These are phyloP conservation scores for Delichon dasypus DNA, from an alignment of 2,797 vertebrate species.

Conservation along the genomic window DNA sequence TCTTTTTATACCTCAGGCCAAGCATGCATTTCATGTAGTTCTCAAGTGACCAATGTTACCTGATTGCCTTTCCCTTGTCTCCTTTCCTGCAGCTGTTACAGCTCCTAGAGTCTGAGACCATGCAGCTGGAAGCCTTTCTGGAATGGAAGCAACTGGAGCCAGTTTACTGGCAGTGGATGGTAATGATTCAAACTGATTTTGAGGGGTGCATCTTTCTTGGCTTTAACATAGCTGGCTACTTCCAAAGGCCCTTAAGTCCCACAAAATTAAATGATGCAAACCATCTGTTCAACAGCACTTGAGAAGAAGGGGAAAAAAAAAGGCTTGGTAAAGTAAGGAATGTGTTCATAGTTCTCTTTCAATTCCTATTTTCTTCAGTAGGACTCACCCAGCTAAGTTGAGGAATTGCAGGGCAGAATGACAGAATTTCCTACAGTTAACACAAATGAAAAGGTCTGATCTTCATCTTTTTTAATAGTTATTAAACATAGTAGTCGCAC, in stretches of 20 bases:
- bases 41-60: neutral
- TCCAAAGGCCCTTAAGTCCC: neutral
- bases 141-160: constrained; percentile 84
- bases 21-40: neutral
- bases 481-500: neutral
- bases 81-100: constrained; percentile 73
- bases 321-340: neutral
- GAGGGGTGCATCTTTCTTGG: neutral
- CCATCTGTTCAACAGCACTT: neutral
- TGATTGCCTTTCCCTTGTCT: neutral
- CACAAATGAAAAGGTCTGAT: constrained; percentile 26
- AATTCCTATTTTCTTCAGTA: neutral
- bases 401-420: neutral
- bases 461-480: constrained; percentile 39
- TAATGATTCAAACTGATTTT: constrained; percentile 55
- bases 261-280: neutral
- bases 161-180: constrained; percentile 94
- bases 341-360: neutral
- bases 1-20: neutral
- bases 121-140: constrained; percentile 82
- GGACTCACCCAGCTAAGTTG: neutral
- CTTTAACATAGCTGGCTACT: neutral
- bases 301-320: neutral
- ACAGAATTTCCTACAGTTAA: constrained; percentile 13
- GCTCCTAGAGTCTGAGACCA: constrained; percentile 75